A percentile compares a stretch with the other conserved stretches of the same genome.
These are phyloP conservation scores for Eledona agricola DNA, from an alignment of 2,888 invertebrate genomes.

Conservation along the genomic window DNA sequence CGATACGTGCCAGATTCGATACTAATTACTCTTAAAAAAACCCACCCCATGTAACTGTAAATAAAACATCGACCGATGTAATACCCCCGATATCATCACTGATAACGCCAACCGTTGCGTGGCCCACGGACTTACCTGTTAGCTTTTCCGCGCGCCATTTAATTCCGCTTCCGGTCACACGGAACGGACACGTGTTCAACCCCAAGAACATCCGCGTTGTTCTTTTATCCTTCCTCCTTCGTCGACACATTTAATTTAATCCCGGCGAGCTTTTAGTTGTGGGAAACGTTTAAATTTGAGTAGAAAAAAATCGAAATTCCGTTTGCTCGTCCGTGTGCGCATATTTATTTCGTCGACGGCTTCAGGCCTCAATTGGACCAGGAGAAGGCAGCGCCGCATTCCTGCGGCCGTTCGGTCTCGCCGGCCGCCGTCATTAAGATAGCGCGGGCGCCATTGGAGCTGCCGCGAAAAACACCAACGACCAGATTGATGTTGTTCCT, in stretches of 20 bases:
- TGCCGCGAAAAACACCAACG: constrained; percentile 38
- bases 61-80: constrained; percentile 20
- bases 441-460: constrained; percentile 50
- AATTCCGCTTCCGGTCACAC: constrained; percentile 47
- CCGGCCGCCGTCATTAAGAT: constrained; percentile 50
- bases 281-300: no score
- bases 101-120: constrained; percentile 25
- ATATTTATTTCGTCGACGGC: constrained; percentile 8
- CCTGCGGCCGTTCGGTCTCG: constrained; percentile 40
- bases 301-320: no score
- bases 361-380: constrained; percentile 24
- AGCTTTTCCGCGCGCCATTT: constrained; percentile 46
- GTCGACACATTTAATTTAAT: no score
- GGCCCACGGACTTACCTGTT: constrained; percentile 42
- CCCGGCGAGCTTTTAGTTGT: no score
- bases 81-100: constrained; percentile 26
- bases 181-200: constrained; percentile 39
- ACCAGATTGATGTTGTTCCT: constrained; percentile 32
- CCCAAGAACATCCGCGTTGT: no score
- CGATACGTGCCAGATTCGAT: constrained; percentile 1
- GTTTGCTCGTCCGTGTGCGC: neutral
- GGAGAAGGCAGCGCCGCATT: constrained; percentile 35
- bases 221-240: neutral
- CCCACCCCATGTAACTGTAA: constrained; percentile 20
- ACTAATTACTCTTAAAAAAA: constrained; percentile 13